Evolutionary conservation across 2,888 invertebrate species (phyloP), one percentile per base, ranked within the genome.

Genomic region (Volucella inflata): DNA sequence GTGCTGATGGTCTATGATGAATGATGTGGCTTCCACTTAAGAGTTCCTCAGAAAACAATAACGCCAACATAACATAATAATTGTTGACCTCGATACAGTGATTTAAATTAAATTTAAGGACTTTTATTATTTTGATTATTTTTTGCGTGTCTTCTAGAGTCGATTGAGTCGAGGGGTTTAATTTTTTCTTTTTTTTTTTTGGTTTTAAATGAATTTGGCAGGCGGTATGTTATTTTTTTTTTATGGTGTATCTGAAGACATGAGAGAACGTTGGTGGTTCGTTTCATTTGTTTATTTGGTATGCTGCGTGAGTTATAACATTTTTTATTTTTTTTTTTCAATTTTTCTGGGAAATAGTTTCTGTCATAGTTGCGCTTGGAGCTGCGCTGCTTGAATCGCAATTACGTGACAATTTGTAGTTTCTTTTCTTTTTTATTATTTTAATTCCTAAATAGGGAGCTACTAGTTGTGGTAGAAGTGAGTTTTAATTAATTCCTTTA

Each of bases 51-150:
- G 65, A 48, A 70, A 55, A 30, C 70, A 82, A 65, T 55, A 60
- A 77, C 59, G 55, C 57, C 50, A 74, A 62, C 55, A 82, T 42
- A 64, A 68, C 67, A 78, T 74, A 82, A 83, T 83, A 78, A 83
- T 83, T 83, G 68, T 74, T 83, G 83, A 83, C 83, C 83, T 78
- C 83, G 78, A 78, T 83, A 78, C 46, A 42, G 83, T 78, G 83
- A 83, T 78, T 83, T 83, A 78, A 78, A 83, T 83, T 74, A 74
- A 78, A 83, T 83, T 77, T 48, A 30, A 30, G 30, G 30, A 30
- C 30, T 30, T 30, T 30, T 30, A 30, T 30, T 30, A 11, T 9
- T 21, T 30, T 21, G 60, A 51, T 51, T 62, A 50, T 51, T 14
- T 50, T 71, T 30, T 30, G 30, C 30, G 30, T 30, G 30, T 30